Base-by-base conservation (phyloP, 2,888 invertebrate species). In the Schizotus pectinicornis region DNA sequence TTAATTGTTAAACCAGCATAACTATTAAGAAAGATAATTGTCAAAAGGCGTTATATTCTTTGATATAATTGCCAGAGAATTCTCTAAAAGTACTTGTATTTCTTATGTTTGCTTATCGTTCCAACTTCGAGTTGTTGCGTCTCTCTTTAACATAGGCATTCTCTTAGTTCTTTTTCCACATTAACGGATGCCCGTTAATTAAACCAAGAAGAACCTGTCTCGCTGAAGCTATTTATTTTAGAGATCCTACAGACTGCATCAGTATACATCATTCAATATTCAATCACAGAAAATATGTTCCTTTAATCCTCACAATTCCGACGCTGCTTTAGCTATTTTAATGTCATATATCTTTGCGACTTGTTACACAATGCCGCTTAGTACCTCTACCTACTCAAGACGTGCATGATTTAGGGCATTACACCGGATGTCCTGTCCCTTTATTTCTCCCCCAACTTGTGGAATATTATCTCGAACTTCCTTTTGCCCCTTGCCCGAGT, bases 121-220 rank as follows among this genome's bases (percentile, higher is more conserved):
- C 65, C 57, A 64, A 62, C 61, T 65, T 33, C 53, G 50, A 57
- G 37, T 55, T 64, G 61, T 55, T 62, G 59, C 53, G 61, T 68
- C 64, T 67, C 64, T 67, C 48, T 66, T 51, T 37, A 7, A 46
- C 37, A 14, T 41, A 41, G 22, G 33, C 52, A 35, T 14, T 52
- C 48, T 37, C 52, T 46, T 33, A 52, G 14, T 52, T 60, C 56
- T 56, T 56, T 61, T 57, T 59, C 45, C 66, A 67, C 64, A 72
- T 76, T 75, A 75, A 74, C 74, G 70, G 68, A 70, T 68, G 71
- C 67, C 70, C 70, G 76, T 73, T 75, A 76, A 75, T 74, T 70
- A 72, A 72, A 70, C 70, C 60, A 68, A 70, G 65, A 63, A 67
- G 65, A 71, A 72, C 72, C 71, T 71, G 72, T 71, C 72, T 69